Base-by-base conservation (phyloP, 23 tunicate species). In the Botrylloides violaceus region DNA sequence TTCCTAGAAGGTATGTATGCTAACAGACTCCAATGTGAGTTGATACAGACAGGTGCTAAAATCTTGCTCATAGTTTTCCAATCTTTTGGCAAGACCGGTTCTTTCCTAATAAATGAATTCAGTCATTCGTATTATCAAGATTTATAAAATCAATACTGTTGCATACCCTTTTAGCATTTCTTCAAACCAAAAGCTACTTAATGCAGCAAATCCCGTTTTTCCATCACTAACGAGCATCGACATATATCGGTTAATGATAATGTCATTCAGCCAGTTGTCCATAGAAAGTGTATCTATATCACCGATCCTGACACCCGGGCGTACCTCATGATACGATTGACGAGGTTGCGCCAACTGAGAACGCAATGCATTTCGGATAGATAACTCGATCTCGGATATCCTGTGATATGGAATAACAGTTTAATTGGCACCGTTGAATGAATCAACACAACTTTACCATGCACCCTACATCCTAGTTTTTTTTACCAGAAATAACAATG, bases 231-330 rank as follows among this genome's bases (percentile, higher is more conserved):
- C 83, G 6, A 88, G 33, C 15, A 88, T 71, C 34, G 56, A 59
- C 31, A 88, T 34, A 66, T 88, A 88, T 47, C 71, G 59, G 71
- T 88, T 88, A 64, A 88, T 77, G 22, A 88, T 77, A 27, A 88
- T 83, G 62, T 88, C 96, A 66, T 88, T 88, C 2, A 88, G 63
- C 96, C 96, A 88, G 39, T 88, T 71, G 33, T 73, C 87, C 0
- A 82, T 79, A 3, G 77, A 38, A 34, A 88, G 71, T 1, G 96
- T 88, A 5, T 72, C 72, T 1, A 88, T 57, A 38, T 88, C 96
- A 26, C 24, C 18, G 35, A 43, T 30, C 26, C 85, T 58, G 50
- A 87, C 36, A 27, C 95, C 95, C 26, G 95, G 95, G 28, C 65
- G 70, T 28, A 87, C 61, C 80, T 87, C 86, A 49, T 50, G 29